Evolutionary conservation across 2,113 vertebrate genomes (phyloP).

Genomic region (Regulus satrapa): DNA sequence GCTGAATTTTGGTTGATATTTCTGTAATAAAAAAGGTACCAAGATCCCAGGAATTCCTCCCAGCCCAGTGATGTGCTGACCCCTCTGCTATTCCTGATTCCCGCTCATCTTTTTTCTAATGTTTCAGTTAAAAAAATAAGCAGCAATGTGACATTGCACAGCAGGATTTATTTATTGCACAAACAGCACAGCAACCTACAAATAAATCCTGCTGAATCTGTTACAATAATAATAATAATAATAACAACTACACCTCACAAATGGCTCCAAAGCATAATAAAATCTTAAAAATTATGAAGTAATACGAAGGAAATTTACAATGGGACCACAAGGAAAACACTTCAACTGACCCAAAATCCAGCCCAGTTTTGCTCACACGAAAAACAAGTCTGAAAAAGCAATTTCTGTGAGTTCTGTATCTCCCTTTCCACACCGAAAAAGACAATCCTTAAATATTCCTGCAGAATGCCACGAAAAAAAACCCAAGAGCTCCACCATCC

Average conservation of each 20-base stretch:
- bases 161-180: background rate
- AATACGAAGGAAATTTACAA: background rate
- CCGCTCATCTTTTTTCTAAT: background rate
- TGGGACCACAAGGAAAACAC: background rate
- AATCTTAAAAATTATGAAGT: background rate
- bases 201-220: background rate
- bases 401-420: background rate
- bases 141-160: background rate
- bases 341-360: background rate
- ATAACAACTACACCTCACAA: background rate
- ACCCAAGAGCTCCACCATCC: background rate
- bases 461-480: background rate
- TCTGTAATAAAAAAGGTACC: background rate
- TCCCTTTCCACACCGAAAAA: background rate
- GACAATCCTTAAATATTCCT: background rate
- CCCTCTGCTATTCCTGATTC: background rate
- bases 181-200: background rate
- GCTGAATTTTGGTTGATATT: background rate
- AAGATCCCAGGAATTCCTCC: background rate
- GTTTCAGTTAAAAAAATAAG: background rate
- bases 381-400: background rate
- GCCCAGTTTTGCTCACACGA: background rate
- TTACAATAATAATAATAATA: no score
- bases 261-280: background rate
- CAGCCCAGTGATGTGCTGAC: fast-evolving